Evolutionary conservation across 1,140 invertebrate species (phyloP).

Genomic region (Eupristina koningsbergeri): DNA sequence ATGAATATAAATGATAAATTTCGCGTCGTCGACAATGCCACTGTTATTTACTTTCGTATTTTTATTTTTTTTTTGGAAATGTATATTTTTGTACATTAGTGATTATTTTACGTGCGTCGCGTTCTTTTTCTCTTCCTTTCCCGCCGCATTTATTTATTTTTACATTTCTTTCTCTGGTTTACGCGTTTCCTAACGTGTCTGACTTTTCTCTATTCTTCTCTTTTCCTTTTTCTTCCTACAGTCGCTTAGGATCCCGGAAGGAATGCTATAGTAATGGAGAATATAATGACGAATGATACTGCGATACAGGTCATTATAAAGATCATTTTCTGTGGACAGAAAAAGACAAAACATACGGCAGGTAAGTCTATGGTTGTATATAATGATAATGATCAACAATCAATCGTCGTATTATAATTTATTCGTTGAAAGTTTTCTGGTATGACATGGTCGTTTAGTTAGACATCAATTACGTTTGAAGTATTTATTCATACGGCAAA

Average conservation of each 20-base stretch:
- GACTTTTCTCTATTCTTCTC: conserved; percentile 46
- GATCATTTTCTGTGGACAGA: conserved; percentile 89
- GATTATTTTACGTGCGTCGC: conserved; percentile 41
- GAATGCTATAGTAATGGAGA: conserved; percentile 68
- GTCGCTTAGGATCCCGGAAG: conserved; percentile 66
- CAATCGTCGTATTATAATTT: not conserved
- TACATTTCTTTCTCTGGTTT: conserved; percentile 28
- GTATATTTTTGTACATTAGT: conserved; percentile 38
- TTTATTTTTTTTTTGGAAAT: not conserved
- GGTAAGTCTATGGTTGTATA: conserved; percentile 41
- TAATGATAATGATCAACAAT: not conserved
- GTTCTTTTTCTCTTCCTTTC: conserved; percentile 49
- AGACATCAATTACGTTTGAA: not conserved
- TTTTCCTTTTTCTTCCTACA: conserved; percentile 43
- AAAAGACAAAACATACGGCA: conserved; percentile 67
- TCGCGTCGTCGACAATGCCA: conserved; percentile 32
- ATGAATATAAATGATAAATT: conserved; percentile 52
- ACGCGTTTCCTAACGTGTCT: too few species aligned
- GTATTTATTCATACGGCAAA: not conserved
- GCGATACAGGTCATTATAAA: conserved; percentile 86
- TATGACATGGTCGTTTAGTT: not conserved
- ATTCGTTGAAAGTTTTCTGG: not conserved
- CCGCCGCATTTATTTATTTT: conserved; percentile 32
- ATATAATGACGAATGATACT: conserved; percentile 71
- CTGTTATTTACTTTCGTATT: conserved; percentile 12